These are phyloP conservation scores for Carassius carassius DNA, from an alignment of 2,113 vertebrate species.

Conservation along the genomic window DNA sequence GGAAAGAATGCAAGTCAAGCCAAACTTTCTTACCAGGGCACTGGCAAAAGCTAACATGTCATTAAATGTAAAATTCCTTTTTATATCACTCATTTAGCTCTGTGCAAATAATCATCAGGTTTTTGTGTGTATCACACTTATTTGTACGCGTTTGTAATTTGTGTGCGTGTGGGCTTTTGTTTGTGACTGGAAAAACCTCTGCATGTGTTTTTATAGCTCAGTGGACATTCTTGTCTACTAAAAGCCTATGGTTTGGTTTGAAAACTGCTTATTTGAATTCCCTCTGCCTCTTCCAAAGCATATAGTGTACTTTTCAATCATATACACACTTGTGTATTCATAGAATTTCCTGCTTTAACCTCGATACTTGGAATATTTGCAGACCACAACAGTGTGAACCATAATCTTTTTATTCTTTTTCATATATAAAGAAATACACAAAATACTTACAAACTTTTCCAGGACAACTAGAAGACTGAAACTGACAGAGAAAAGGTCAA, in stretches of 20 bases:
- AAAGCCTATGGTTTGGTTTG: slow-evolving; percentile 60
- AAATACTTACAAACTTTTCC: slow-evolving; percentile 67
- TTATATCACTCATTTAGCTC: not conserved
- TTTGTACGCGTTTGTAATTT: not conserved
- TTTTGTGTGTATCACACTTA: not conserved
- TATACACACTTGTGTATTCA: not conserved
- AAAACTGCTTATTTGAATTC: slow-evolving; percentile 53
- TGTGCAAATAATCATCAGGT: not conserved
- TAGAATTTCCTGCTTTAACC: slow-evolving; percentile 2
- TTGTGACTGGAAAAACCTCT: slow-evolving; percentile 40
- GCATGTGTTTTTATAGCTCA: slow-evolving; percentile 66
- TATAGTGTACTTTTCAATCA: not conserved
- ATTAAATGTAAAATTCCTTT: slow-evolving; percentile 14
- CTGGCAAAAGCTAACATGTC: not conserved
- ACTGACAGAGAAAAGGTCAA: slow-evolving; percentile 58
- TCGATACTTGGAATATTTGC: not conserved
- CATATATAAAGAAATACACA: slow-evolving; percentile 77
- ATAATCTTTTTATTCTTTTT: slow-evolving; percentile 63
- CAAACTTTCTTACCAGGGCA: slow-evolving; percentile 9
- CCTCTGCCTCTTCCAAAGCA: slow-evolving; percentile 39
- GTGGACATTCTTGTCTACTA: slow-evolving; percentile 63
- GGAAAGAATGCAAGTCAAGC: slow-evolving; percentile 19
- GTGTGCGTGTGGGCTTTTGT: slow-evolving; percentile 28
- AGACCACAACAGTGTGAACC: slow-evolving; percentile 30
- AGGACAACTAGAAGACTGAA: slow-evolving; percentile 69